phyloP scores from a whole-genome alignment of 2,888 invertebrate species.

The Gastracanthus pulcherrimus region DNA sequence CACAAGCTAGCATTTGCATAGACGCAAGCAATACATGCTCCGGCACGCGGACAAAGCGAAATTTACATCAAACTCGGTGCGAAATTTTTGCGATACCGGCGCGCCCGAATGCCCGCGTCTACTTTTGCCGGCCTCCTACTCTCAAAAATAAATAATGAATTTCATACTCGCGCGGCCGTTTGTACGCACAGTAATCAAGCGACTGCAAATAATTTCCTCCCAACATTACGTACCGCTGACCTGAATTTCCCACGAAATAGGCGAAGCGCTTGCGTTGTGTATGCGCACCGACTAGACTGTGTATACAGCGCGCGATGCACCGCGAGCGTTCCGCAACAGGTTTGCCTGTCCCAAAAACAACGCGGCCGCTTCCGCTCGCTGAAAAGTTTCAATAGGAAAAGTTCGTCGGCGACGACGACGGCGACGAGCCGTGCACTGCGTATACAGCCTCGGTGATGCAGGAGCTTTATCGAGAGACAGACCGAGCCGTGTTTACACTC shows the following conservation, averaged over 20 bases:
- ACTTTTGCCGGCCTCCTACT: no score
- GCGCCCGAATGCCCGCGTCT: no score
- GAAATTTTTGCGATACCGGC: neutral
- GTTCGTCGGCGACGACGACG: no score
- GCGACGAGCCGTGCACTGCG: no score
- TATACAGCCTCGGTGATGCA: no score
- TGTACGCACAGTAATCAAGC: neutral
- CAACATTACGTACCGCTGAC: no score
- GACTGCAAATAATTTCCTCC: constrained; percentile 3
- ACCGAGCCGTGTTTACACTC: neutral
- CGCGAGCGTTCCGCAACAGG: constrained; percentile 34
- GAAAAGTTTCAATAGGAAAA: constrained; percentile 47
- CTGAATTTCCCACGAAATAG: neutral
- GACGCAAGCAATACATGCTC: neutral
- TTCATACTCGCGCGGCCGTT: no score
- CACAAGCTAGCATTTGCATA: neutral
- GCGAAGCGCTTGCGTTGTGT: neutral
- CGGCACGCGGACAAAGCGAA: neutral
- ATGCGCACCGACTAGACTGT: neutral
- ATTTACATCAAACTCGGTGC: neutral
- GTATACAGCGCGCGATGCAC: neutral
- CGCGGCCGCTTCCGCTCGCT: neutral
- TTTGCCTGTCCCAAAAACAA: constrained; percentile 46
- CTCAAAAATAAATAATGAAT: neutral
- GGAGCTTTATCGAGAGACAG: constrained; percentile 2